A percentile compares a stretch with the other conserved stretches of the same genome.
Conservation (phyloP, 1,140 invertebrate genomes). For the Brachionus asplanchnoidis region DNA sequence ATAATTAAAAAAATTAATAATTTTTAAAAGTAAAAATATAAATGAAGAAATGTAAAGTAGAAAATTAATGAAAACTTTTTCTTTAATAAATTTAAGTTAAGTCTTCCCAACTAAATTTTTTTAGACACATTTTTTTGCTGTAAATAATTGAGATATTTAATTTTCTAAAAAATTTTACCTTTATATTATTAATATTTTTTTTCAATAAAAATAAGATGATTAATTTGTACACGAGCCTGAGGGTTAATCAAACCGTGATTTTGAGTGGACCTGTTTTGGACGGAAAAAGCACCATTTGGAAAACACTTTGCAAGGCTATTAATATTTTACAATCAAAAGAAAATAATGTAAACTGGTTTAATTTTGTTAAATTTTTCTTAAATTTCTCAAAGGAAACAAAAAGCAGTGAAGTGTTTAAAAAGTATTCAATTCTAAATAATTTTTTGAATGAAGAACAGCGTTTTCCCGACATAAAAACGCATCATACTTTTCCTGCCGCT, state of each 20-base stretch:
- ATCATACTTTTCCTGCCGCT: conserved; percentile 12
- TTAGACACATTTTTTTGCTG: too few species aligned
- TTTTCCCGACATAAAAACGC: neutral
- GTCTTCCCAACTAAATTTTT: too few species aligned
- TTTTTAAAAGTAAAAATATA: too few species aligned
- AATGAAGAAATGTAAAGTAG: too few species aligned
- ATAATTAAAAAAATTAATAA: too few species aligned
- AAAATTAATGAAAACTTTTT: too few species aligned
- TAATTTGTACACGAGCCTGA: conserved; percentile 49
- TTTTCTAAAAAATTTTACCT: too few species aligned
- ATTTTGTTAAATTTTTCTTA: neutral
- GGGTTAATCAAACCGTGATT: conserved; percentile 49
- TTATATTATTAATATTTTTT: neutral
- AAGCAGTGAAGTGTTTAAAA: conserved; percentile 2
- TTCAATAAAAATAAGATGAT: conserved; percentile 46
- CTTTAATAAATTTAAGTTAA: too few species aligned
- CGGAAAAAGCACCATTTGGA: conserved; percentile 51
- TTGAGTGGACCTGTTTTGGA: conserved; percentile 50
- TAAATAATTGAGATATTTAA: too few species aligned
- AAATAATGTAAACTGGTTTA: neutral
- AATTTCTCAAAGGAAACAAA: neutral
- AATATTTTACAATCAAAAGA: conserved; percentile 43
- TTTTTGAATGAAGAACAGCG: conserved; percentile 2
- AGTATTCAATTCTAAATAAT: conserved; percentile 6
- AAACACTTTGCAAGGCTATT: conserved; percentile 48